Percentiles rank a stretch among this genome's conserved stretches.
Evolutionary conservation across 2,797 vertebrate genomes (phyloP).

Genomic region (Schizothorax lantsangensis): DNA sequence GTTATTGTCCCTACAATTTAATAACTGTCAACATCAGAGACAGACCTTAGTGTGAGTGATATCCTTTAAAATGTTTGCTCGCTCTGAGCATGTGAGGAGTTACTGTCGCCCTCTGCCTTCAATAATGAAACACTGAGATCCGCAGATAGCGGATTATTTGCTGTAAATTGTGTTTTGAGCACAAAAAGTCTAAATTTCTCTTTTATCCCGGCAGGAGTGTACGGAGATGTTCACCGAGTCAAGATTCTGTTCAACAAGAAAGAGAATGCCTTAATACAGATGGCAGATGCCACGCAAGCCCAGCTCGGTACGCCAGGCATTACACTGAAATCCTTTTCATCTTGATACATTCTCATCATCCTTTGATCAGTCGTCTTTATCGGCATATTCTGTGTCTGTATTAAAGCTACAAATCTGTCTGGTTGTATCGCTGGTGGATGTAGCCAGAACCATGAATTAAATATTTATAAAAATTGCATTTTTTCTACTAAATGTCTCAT

Average conservation of each 20-base stretch:
- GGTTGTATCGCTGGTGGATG: neutral
- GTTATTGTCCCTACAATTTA: slow-evolving; percentile 51
- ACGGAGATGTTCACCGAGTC: slow-evolving; percentile 91
- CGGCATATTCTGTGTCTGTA: neutral
- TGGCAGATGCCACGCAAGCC: slow-evolving; percentile 90
- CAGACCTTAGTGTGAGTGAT: slow-evolving; percentile 42
- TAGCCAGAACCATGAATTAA: neutral
- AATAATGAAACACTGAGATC: slow-evolving; percentile 26
- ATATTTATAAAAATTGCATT: neutral
- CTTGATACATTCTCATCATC: neutral
- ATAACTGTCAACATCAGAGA: slow-evolving; percentile 54
- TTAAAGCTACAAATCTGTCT: neutral
- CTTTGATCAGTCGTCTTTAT: slow-evolving; percentile 26
- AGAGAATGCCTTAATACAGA: slow-evolving; percentile 91
- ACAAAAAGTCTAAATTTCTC: neutral
- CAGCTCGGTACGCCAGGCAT: slow-evolving; percentile 81
- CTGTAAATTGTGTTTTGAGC: slow-evolving; percentile 29
- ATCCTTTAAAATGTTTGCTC: neutral
- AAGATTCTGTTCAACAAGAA: slow-evolving; percentile 95
- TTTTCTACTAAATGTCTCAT: neutral
- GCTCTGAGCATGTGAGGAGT: neutral
- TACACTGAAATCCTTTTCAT: slow-evolving; percentile 23
- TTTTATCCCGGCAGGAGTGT: slow-evolving; percentile 79
- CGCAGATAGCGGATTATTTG: slow-evolving; percentile 17
- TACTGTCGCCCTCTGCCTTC: neutral